Conservation (phyloP, 1,140 invertebrate species). For the Philaenus spumarius region DNA sequence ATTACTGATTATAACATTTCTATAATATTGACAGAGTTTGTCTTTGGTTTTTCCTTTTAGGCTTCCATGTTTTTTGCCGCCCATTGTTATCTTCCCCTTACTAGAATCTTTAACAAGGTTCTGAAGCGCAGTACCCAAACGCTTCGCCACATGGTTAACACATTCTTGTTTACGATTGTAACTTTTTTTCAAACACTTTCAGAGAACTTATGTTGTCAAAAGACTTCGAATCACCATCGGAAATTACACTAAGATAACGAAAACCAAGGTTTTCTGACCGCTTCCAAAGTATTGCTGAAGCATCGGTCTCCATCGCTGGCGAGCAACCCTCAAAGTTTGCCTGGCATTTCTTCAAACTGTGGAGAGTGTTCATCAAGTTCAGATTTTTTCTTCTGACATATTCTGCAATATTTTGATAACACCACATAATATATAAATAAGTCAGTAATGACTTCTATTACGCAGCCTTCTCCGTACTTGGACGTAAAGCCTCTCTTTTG, state of each 20-base stretch:
- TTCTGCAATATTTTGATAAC: background rate
- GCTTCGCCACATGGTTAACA: constrained; percentile 31
- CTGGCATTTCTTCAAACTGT: constrained; percentile 19
- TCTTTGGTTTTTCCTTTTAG: constrained; percentile 11
- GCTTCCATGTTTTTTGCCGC: constrained; percentile 14
- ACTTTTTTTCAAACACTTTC: constrained; percentile 24
- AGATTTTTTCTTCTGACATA: background rate
- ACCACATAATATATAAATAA: background rate
- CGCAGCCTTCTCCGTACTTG: background rate
- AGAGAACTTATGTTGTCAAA: constrained; percentile 23
- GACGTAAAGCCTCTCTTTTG: background rate
- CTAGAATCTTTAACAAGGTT: constrained; percentile 20
- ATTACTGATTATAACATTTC: constrained; percentile 12
- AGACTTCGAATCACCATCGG: constrained; percentile 30
- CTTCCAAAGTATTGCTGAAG: constrained; percentile 29
- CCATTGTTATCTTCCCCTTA: constrained; percentile 15
- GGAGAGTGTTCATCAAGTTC: background rate
- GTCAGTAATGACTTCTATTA: constrained; percentile 1
- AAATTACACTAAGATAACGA: constrained; percentile 29
- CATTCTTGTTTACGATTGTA: constrained; percentile 31
- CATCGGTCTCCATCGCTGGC: constrained; percentile 27
- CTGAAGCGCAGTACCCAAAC: constrained; percentile 25
- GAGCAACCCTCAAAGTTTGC: constrained; percentile 24
- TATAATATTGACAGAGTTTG: constrained; percentile 13
- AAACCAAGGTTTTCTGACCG: constrained; percentile 24